Evolutionary conservation across 2,797 vertebrate genomes (phyloP), one percentile per base, ranked within the genome.

Genomic region (Percopsis omiscomaycus): DNA sequence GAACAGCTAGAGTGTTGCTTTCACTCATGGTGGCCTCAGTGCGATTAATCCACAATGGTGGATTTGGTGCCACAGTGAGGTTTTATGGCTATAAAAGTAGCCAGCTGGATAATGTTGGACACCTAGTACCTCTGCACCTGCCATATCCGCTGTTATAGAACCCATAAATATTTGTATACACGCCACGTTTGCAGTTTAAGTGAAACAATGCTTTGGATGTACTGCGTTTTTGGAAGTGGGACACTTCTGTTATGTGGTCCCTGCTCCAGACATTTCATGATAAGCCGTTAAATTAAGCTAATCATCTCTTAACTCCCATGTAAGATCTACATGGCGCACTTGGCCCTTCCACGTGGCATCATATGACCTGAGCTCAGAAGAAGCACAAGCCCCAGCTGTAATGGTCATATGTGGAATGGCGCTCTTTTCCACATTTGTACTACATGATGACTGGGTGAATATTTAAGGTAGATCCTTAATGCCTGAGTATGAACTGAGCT

Each of bases 401-500:
- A 74, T 69, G 61, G 61, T 53, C 66, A 30, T 29, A 74, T 8
- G 8, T 60, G 53, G 50, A 30, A 64, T 56, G 27, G 42, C 45
- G 49, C 44, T 54, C 42, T 64, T 14, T n/a, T 29, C 6, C 27
- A n/a, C 73, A 68, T 55, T 50, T 64, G 68, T 77, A 51, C n/a
- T 22, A 15, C 14, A 42, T 55, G 61, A 55, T 55, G 74, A 74
- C 70, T 74, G 64, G 52, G 73, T 74, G 75, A 74, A 59, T 28
- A 64, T 50, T 77, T 77, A 81, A 72, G 77, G 75, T 84, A 77
- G 83, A 68, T 74, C 73, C 67, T 82, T 78, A 82, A 86, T 80
- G 89, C 89, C 86, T 86, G 88, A 88, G 88, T 74, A 84, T 81
- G 70, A 88, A 72, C 80, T 78, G 82, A 86, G 81, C 83, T 85